Conservation (phyloP, 2,113 vertebrate species). For the Campylomormyrus numenius region DNA sequence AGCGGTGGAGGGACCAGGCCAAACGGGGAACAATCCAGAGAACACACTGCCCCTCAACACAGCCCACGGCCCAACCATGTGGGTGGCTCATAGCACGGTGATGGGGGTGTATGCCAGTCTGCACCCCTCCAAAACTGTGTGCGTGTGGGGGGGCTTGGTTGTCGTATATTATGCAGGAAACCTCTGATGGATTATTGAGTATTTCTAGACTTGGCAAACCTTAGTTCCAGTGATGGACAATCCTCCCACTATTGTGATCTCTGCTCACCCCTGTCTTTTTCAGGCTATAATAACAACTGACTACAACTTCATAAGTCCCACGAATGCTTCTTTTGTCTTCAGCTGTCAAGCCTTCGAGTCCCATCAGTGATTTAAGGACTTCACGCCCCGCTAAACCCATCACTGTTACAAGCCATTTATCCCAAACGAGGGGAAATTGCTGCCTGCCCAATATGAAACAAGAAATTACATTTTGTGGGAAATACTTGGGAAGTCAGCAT, state of each 20-base stretch:
- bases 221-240: not conserved
- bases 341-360: not conserved
- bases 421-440: not conserved
- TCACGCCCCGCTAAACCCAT: not conserved
- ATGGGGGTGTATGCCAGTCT: not conserved
- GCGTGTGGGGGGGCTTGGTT: not conserved
- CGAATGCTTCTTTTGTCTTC: not conserved
- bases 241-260: not conserved
- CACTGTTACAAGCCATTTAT: not conserved
- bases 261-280: not conserved
- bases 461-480: not conserved
- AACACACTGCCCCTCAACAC: not conserved
- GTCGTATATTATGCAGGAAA: not conserved
- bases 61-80: not conserved
- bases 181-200: not conserved
- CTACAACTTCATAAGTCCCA: not conserved
- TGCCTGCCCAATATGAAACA: not conserved
- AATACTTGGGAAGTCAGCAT: not conserved
- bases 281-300: not conserved
- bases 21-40: not conserved
- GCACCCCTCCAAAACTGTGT: not conserved
- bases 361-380: not conserved
- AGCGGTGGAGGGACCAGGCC: not conserved
- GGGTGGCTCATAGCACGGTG: not conserved
- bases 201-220: not conserved